Evolutionary conservation across 2,888 invertebrate species (phyloP).

Genomic region (Calameuta pallipes): DNA sequence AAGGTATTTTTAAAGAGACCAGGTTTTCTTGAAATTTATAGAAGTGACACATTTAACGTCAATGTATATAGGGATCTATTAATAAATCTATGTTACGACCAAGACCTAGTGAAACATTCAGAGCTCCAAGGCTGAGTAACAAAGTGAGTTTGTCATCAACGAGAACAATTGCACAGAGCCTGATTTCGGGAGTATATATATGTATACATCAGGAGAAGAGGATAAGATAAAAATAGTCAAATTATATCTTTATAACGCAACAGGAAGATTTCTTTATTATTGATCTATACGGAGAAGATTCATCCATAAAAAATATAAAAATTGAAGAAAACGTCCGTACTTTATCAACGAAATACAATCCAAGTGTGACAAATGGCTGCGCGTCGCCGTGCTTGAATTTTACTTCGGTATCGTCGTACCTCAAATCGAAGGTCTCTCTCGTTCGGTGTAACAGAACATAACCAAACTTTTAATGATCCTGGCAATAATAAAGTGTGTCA

Average conservation of each 20-base stretch:
- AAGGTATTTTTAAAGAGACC: not conserved
- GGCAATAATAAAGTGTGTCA: not conserved
- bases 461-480: not conserved
- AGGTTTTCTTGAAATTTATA: not conserved
- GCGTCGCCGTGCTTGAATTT: not conserved
- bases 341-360: not conserved
- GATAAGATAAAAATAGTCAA: not conserved
- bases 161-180: too few species aligned
- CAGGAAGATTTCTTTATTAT: not conserved
- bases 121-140: not conserved
- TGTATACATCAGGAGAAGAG: not conserved
- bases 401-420: not conserved
- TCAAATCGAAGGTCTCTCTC: not conserved
- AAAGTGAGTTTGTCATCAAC: too few species aligned
- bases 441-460: not conserved
- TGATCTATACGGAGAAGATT: not conserved
- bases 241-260: not conserved
- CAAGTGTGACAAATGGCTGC: not conserved
- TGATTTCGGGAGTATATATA: too few species aligned
- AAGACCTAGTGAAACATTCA: not conserved
- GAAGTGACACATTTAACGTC: not conserved
- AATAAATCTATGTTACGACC: not conserved
- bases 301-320: not conserved
- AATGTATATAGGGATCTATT: not conserved
- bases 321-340: not conserved